Evolutionary conservation across 2,888 invertebrate species (phyloP).

Genomic region (Andrena bicolor): DNA sequence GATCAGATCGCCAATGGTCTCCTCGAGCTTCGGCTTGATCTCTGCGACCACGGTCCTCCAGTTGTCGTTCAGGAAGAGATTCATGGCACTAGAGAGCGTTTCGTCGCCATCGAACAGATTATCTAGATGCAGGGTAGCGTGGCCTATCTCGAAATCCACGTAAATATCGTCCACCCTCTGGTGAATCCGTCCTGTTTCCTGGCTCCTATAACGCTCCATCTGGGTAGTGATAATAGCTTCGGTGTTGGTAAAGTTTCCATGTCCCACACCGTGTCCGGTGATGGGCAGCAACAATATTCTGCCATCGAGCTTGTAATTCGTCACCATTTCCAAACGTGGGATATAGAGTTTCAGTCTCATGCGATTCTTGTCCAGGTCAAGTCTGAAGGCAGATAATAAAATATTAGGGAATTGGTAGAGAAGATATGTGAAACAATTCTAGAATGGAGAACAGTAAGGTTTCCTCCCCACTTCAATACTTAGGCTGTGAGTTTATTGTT

Average conservation of each 20-base stretch:
- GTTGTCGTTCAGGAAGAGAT: constrained; percentile 91
- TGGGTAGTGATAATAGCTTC: constrained; percentile 88
- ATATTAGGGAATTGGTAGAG: too few relatives aligned
- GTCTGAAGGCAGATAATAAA: constrained; percentile 82
- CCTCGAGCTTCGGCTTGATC: constrained; percentile 90
- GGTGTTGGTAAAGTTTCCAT: constrained; percentile 90
- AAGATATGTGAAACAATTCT: too few relatives aligned
- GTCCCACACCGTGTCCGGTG: constrained; percentile 88
- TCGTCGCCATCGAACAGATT: constrained; percentile 91
- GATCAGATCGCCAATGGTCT: constrained; percentile 87
- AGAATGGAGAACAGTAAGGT: too few relatives aligned
- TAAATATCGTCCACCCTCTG: constrained; percentile 88
- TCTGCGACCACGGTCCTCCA: constrained; percentile 91
- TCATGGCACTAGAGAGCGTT: constrained; percentile 89
- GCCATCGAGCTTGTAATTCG: constrained; percentile 89
- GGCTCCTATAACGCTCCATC: constrained; percentile 86
- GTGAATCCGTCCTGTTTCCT: constrained; percentile 81
- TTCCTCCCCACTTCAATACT: too few relatives aligned
- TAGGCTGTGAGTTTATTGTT: too few relatives aligned
- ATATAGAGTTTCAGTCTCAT: constrained; percentile 88
- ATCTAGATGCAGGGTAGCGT: constrained; percentile 88
- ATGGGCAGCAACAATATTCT: constrained; percentile 91
- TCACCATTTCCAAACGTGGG: constrained; percentile 88
- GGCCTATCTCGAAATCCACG: constrained; percentile 89
- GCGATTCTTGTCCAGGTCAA: constrained; percentile 87